phyloP scores from a whole-genome alignment of 1,140 invertebrate genomes.

The Centruroides vittatus region DNA sequence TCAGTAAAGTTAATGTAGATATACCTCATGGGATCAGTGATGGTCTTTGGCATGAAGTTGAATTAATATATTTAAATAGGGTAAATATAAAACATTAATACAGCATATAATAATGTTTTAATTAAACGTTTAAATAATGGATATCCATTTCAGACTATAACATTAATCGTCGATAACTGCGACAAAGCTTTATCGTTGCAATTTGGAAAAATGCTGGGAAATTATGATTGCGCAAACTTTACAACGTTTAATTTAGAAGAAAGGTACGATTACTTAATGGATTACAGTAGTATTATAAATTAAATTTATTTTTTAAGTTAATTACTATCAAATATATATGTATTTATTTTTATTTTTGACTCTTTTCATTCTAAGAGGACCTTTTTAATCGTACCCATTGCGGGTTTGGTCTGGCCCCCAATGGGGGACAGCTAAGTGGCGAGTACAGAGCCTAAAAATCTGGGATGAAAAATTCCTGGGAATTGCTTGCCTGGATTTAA shows the following conservation, averaged over 20 bases:
- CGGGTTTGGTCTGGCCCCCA: too few relatives aligned
- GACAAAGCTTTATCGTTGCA: slow-evolving; percentile 59
- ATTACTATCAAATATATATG: too few relatives aligned
- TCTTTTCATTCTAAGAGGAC: too few relatives aligned
- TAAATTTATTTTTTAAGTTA: too few relatives aligned
- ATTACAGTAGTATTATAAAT: background rate
- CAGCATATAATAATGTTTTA: too few relatives aligned
- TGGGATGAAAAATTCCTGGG: too few relatives aligned
- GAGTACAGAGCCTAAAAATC: too few relatives aligned
- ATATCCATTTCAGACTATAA: slow-evolving; percentile 48
- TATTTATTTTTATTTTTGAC: too few relatives aligned
- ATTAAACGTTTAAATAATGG: too few relatives aligned
- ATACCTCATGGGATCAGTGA: slow-evolving; percentile 57
- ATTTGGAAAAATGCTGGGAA: slow-evolving; percentile 54
- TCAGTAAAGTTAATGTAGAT: slow-evolving; percentile 37
- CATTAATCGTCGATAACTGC: slow-evolving; percentile 74
- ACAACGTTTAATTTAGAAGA: slow-evolving; percentile 32
- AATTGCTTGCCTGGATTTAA: too few relatives aligned
- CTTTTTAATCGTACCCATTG: too few relatives aligned
- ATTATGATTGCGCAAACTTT: slow-evolving; percentile 68
- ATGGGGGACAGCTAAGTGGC: too few relatives aligned
- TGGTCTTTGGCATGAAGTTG: slow-evolving; percentile 80
- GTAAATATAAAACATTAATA: slow-evolving; percentile 29
- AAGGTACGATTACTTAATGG: slow-evolving; percentile 21
- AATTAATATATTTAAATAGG: slow-evolving; percentile 70